Conservation (phyloP, 1,140 invertebrate species). For the fruit fly (Drosophila melanogaster) region DNA sequence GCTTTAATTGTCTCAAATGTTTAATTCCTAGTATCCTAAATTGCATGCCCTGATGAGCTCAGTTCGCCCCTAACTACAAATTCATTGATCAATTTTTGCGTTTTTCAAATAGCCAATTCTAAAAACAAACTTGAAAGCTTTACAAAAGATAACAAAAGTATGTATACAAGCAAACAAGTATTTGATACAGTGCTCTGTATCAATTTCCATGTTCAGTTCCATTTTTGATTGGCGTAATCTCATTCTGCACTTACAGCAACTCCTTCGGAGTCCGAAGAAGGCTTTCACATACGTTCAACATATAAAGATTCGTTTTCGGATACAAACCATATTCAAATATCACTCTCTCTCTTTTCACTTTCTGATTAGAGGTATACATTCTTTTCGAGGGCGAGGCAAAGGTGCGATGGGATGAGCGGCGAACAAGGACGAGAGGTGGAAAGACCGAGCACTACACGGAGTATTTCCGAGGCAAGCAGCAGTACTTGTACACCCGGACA, state of each 20-base stretch:
- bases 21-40: neutral
- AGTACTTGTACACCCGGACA: constrained; percentile 51
- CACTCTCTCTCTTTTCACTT: too few species aligned
- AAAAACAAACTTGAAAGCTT: constrained; percentile 18
- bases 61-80: neutral
- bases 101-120: neutral
- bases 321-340: too few species aligned
- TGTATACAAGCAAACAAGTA: constrained; percentile 22
- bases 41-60: constrained; percentile 10
- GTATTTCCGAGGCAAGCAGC: constrained; percentile 53
- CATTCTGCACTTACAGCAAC: too few species aligned
- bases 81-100: neutral
- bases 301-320: too few species aligned
- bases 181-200: constrained; percentile 26
- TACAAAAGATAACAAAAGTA: constrained; percentile 3
- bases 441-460: constrained; percentile 48
- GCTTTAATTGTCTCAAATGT: neutral
- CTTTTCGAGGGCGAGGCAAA: constrained; percentile 68
- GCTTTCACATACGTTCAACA: too few species aligned
- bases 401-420: constrained; percentile 65
- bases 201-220: too few species aligned
- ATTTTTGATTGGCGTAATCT: too few species aligned
- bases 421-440: constrained; percentile 37
- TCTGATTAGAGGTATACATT: constrained; percentile 59
- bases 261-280: too few species aligned